Conservation (phyloP, 2,888 invertebrate species). For the Theodoxus fluviatilis region DNA sequence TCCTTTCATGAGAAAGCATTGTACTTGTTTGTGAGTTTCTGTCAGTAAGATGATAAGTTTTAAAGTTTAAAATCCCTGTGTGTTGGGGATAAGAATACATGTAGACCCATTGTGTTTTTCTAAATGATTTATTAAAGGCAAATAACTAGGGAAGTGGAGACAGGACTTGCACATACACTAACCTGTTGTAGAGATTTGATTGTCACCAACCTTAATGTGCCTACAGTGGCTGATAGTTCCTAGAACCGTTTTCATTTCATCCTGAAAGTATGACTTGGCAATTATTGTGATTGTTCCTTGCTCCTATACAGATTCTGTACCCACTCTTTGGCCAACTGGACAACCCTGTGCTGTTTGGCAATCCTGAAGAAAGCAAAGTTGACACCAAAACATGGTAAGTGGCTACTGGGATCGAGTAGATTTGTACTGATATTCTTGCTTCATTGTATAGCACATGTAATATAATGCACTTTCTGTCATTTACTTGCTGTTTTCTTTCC, state of each 20-base stretch:
- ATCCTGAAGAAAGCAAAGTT: constrained; percentile 54
- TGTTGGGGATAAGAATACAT: too few species aligned
- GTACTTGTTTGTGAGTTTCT: too few species aligned
- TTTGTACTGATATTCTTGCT: not conserved
- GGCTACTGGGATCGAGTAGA: not conserved
- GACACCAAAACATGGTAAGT: constrained; percentile 66
- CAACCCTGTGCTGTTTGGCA: constrained; percentile 71
- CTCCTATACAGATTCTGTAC: constrained; percentile 77
- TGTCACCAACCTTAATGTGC: not conserved
- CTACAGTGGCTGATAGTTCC: not conserved
- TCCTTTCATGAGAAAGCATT: too few species aligned
- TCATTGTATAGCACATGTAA: not conserved
- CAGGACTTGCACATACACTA: too few species aligned
- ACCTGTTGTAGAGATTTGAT: not conserved
- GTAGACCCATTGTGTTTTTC: too few species aligned
- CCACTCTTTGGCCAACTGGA: constrained; percentile 98
- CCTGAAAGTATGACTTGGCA: not conserved
- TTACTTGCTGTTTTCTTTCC: too few species aligned
- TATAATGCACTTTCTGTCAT: too few species aligned
- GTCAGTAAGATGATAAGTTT: too few species aligned
- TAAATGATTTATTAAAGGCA: too few species aligned
- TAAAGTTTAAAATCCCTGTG: too few species aligned
- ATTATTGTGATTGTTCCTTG: not conserved
- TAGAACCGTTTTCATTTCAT: not conserved
- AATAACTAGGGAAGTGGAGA: too few species aligned